Base-by-base conservation (phyloP, 92 coral and sea anemone genomes). In the Parazoanthus darwini region DNA sequence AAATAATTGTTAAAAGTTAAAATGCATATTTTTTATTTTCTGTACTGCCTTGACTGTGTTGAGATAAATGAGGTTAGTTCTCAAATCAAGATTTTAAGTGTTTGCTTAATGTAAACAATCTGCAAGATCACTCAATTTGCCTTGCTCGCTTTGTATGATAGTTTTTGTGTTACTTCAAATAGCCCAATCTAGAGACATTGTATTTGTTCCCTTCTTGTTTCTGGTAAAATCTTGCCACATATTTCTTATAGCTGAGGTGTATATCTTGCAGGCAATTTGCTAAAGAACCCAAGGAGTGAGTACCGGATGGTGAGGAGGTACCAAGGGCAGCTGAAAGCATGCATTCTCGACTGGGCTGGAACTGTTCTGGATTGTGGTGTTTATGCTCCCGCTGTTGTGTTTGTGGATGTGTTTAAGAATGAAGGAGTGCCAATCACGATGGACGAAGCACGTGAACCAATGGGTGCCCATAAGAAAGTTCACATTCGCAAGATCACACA, bases 361-460 rank as follows among this genome's bases (percentile, higher is more conserved):
- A 96, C 98, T 29, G 98, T 96, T 22, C 11, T 97, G 72, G 99
- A 97, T 92, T 97, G 99, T 37, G 98, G 98, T 11, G 98, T 96
- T 29, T 95, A 92, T 82, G 91, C 99, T 0, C 99, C 99, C 23
- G 98, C 98, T 66, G 93, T 95, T 13, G 97, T 86, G 5, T 97
- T 97, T 87, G 79, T 79, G 23, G 96, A 97, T 8, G 94, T 95
- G 29, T 97, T 97, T 82, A 90, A 93, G 42, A 89, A 79, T 0
- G 99, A 95, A 85, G 99, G 99, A 11, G 99, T 97, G 10, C 99
- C 99, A 18, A 92, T 97, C 89, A 94, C 96, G 22, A 94, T 90
- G 89, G 99, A 97, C 75, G 99, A 97, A 90, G 99, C 99, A 18
- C 85, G 99, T 0, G 99, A 95, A 72, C 99, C 99, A 6, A 97